Conservation (phyloP, 1,140 invertebrate species). For the Pinna nobilis region DNA sequence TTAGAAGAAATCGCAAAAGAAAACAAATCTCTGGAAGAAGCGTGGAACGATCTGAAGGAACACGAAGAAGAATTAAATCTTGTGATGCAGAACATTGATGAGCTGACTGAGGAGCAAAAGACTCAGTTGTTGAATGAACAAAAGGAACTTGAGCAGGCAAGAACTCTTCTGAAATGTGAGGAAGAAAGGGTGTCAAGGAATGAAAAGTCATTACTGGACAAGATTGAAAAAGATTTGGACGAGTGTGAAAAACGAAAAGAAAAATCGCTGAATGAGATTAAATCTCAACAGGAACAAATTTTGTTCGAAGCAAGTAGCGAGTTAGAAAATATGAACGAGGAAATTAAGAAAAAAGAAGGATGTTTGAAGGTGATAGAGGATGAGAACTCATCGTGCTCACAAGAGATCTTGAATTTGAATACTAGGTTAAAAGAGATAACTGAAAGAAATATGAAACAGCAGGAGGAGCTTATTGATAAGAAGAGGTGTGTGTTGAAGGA, state of each 20-base stretch:
- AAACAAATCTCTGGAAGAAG: conserved; percentile 61
- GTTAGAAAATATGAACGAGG: conserved; percentile 1
- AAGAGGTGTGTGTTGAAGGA: conserved; percentile 33
- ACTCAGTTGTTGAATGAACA: conserved; percentile 43
- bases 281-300: conserved; percentile 27
- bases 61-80: conserved; percentile 49
- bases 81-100: conserved; percentile 34
- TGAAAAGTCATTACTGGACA: conserved; percentile 57
- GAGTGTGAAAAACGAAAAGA: conserved; percentile 56
- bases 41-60: conserved; percentile 63
- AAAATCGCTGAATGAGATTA: conserved; percentile 28
- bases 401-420: conserved; percentile 8
- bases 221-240: conserved; percentile 61
- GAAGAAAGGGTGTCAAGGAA: conserved; percentile 56
- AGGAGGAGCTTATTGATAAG: conserved; percentile 25
- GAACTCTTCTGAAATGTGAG: conserved; percentile 56
- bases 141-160: conserved; percentile 57
- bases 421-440: conserved; percentile 32
- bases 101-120: conserved; percentile 48
- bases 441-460: conserved; percentile 7
- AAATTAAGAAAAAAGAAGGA: conserved; percentile 31
- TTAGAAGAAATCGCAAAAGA: conserved; percentile 55
- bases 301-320: conserved; percentile 18
- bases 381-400: neutral
- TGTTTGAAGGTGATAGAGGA: conserved; percentile 29